Conservation (phyloP, 1,140 invertebrate species). For the Myzus persicae region DNA sequence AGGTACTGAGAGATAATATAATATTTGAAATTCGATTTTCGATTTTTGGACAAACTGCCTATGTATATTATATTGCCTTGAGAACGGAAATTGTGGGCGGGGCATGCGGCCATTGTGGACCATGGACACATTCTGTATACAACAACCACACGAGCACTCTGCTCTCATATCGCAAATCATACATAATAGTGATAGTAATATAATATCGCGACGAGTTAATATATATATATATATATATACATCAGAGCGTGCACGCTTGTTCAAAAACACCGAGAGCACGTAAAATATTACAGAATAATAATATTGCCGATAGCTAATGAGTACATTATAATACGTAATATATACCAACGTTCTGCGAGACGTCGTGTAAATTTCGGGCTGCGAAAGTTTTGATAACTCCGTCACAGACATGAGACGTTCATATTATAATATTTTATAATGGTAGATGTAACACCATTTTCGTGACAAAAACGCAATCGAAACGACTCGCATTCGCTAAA, state of each 20-base stretch:
- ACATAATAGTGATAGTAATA: not conserved
- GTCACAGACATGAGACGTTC: not conserved
- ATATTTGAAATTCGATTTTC: not conserved
- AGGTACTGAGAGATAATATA: not conserved
- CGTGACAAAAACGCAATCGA: not conserved
- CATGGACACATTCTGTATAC: not conserved
- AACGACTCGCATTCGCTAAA: not conserved
- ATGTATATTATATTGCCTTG: not conserved
- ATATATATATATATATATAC: too few species aligned
- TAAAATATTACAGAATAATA: not conserved
- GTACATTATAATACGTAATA: not conserved
- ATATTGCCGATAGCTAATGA: not conserved
- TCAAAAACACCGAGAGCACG: not conserved
- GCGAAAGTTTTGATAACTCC: not conserved
- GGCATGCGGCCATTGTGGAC: not conserved
- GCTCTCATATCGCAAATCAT: not conserved
- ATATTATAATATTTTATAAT: not conserved
- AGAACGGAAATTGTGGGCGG: not conserved
- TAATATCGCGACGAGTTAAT: not conserved
- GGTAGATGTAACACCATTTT: not conserved
- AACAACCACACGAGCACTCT: not conserved
- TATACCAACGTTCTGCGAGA: not conserved
- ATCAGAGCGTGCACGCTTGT: not conserved
- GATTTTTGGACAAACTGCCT: not conserved
- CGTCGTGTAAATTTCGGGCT: not conserved